Evolutionary conservation across 2,113 vertebrate species (phyloP).

Genomic region (Hemiprocne comata): DNA sequence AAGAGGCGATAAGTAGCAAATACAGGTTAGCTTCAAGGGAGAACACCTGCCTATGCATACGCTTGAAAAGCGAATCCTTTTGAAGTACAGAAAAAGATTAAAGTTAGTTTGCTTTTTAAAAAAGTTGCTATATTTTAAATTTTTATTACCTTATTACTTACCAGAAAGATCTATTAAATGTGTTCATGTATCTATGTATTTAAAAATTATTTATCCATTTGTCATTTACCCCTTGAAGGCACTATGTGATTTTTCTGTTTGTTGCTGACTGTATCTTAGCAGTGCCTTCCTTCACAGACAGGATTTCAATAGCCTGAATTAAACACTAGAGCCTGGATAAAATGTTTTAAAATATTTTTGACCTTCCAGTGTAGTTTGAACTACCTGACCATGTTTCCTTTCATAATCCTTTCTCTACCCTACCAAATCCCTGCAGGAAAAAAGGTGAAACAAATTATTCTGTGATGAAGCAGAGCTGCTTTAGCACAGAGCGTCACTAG

Average conservation of each 20-base stretch:
- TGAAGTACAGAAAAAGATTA: neutral
- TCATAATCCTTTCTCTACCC: neutral
- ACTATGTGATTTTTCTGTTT: neutral
- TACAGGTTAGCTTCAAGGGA: neutral
- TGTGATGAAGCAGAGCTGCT: neutral
- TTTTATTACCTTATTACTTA: neutral
- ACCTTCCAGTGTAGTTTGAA: neutral
- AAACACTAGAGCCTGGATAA: neutral
- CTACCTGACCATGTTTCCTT: neutral
- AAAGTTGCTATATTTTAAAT: neutral
- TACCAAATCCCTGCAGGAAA: constrained; percentile 6
- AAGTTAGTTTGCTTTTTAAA: neutral
- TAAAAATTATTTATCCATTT: neutral
- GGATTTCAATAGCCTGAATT: neutral
- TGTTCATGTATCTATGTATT: neutral
- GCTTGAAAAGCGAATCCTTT: neutral
- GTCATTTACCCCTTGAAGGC: neutral
- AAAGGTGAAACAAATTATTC: constrained; percentile 18
- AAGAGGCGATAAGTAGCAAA: neutral
- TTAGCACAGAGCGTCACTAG: neutral
- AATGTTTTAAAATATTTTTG: neutral
- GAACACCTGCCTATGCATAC: neutral
- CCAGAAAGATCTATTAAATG: neutral
- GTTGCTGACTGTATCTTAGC: neutral
- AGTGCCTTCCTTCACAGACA: neutral